Percentiles rank a stretch among this genome's conserved stretches.
Evolutionary conservation across 2,888 invertebrate genomes (phyloP).

Genomic region (Ennomos fuscantarius): DNA sequence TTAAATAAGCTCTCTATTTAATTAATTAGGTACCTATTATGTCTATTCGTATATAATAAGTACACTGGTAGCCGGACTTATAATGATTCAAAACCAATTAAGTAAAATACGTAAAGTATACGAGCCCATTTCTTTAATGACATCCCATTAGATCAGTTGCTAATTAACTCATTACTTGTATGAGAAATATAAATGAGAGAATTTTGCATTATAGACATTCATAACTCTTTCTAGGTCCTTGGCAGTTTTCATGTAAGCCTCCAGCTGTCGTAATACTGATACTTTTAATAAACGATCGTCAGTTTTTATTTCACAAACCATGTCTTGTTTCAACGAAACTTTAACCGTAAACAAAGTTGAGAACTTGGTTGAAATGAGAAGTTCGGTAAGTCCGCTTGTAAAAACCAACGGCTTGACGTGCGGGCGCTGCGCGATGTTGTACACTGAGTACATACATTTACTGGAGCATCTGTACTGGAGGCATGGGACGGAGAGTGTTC

Average conservation of each 20-base stretch:
- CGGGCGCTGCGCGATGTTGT: slow-evolving; percentile 58
- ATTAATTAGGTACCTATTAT: no score
- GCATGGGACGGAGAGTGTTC: slow-evolving; percentile 66
- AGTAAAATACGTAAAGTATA: slow-evolving; percentile 5
- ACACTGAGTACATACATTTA: slow-evolving; percentile 59
- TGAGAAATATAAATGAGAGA: slow-evolving; percentile 7
- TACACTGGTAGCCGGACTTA: slow-evolving; percentile 2
- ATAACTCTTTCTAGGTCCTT: background rate
- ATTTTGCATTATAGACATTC: slow-evolving; percentile 5
- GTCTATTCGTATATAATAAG: no score
- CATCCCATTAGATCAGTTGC: slow-evolving; percentile 9
- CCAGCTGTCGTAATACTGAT: slow-evolving; percentile 1
- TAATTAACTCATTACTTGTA: slow-evolving; percentile 1
- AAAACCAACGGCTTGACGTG: slow-evolving; percentile 51
- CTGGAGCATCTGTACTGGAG: slow-evolving; percentile 71
- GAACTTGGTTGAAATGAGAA: slow-evolving; percentile 45
- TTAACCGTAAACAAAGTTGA: slow-evolving; percentile 40
- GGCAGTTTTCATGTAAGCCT: background rate
- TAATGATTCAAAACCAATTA: slow-evolving; percentile 2
- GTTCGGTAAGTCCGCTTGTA: slow-evolving; percentile 43
- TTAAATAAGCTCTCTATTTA: no score
- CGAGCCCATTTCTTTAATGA: slow-evolving; percentile 12
- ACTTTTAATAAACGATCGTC: slow-evolving; percentile 4
- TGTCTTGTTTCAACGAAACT: slow-evolving; percentile 41
- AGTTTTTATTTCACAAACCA: slow-evolving; percentile 28